Evolutionary conservation across 2,797 vertebrate genomes (phyloP).

Genomic region (Fratercula arctica): DNA sequence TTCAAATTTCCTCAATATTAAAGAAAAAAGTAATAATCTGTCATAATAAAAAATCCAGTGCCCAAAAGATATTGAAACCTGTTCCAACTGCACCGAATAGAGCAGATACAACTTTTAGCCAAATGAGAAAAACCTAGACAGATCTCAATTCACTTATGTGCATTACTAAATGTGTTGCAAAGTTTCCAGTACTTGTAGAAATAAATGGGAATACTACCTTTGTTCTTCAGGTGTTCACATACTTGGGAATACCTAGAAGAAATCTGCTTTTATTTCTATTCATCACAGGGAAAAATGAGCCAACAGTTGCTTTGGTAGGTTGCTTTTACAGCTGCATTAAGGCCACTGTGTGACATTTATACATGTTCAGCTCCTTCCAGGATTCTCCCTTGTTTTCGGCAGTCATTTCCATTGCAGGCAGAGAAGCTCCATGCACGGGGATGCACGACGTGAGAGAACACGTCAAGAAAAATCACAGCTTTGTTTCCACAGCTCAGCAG

Average conservation of each 20-base stretch:
- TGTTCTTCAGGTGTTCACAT: not conserved
- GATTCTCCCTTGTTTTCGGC: not conserved
- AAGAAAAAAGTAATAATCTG: not conserved
- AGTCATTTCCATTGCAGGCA: not conserved
- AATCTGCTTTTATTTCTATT: not conserved
- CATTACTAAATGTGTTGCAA: not conserved
- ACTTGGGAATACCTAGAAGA: not conserved
- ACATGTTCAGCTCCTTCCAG: not conserved
- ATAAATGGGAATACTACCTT: not conserved
- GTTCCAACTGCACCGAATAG: not conserved
- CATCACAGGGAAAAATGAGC: not conserved
- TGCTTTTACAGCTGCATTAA: not conserved
- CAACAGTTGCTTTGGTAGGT: not conserved
- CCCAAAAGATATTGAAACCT: not conserved
- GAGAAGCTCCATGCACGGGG: not conserved
- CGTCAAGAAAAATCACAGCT: not conserved
- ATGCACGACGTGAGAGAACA: not conserved
- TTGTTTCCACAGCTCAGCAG: not conserved
- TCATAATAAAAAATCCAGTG: not conserved
- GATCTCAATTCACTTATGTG: not conserved
- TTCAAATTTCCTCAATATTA: not conserved
- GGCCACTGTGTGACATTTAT: fast-evolving
- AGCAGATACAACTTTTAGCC: not conserved
- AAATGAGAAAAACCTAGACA: not conserved
- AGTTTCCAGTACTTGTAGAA: not conserved